Evolutionary conservation across 2,888 invertebrate genomes (phyloP).

Genomic region (Chalcis sispes): DNA sequence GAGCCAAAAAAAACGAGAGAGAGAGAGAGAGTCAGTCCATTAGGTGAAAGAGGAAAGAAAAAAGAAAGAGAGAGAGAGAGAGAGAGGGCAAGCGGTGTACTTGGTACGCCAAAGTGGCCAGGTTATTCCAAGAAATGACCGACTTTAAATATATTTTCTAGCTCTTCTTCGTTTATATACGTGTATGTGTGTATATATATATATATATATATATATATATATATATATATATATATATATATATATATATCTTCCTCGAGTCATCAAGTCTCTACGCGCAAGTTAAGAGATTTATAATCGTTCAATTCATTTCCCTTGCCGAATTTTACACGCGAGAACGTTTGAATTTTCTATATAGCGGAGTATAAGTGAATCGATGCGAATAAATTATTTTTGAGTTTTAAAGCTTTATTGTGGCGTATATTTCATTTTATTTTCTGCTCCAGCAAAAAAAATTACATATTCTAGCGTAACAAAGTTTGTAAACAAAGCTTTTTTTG

Average conservation of each 20-base stretch:
- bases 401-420: constrained; percentile 2
- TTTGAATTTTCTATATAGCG: too few species aligned
- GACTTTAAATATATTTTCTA: constrained; percentile 61
- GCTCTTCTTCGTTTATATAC: constrained; percentile 1
- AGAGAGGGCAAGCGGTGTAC: constrained; percentile 46
- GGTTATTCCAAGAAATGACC: constrained; percentile 66
- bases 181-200: too few species aligned
- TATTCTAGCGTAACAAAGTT: too few species aligned
- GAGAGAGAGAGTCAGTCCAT: constrained; percentile 24
- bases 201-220: too few species aligned
- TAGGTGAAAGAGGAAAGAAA: background rate
- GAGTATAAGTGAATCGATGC: background rate
- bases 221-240: too few species aligned
- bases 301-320: constrained; percentile 12
- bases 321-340: background rate
- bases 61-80: constrained; percentile 3
- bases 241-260: too few species aligned
- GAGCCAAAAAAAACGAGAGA: background rate
- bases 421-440: too few species aligned
- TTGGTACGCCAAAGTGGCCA: constrained; percentile 66
- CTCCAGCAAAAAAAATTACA: too few species aligned
- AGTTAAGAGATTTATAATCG: constrained; percentile 5
- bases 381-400: constrained; percentile 13
- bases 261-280: background rate
- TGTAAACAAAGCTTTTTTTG: too few species aligned